phyloP scores from a whole-genome alignment of 2,888 invertebrate genomes.

The Lingula anatina region DNA sequence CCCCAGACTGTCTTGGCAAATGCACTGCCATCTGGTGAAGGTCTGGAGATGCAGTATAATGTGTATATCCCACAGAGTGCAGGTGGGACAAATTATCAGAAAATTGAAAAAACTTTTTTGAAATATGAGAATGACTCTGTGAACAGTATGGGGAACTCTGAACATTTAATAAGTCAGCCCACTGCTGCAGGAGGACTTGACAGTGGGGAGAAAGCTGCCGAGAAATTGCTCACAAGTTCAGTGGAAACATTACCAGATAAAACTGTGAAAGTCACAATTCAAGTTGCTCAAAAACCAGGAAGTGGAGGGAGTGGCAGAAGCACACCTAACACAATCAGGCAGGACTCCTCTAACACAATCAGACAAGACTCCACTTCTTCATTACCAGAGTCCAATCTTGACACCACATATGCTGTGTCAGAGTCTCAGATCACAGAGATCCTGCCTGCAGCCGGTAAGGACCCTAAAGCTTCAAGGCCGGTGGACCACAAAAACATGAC shows the following conservation, averaged over 20 bases:
- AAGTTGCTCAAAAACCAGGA: constrained; percentile 17
- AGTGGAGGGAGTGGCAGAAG: not conserved
- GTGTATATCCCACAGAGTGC: too few relatives aligned
- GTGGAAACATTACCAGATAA: constrained; percentile 25
- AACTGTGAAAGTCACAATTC: constrained; percentile 26
- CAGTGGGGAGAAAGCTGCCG: constrained; percentile 19
- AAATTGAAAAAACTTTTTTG: too few relatives aligned
- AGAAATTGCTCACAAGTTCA: constrained; percentile 16
- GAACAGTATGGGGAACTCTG: not conserved
- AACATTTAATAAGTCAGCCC: constrained; percentile 19
- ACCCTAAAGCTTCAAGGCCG: not conserved
- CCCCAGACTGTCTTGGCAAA: not conserved
- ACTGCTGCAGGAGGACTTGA: constrained; percentile 21
- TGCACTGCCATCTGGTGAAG: too few relatives aligned
- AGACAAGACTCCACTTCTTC: too few relatives aligned
- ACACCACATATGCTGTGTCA: not conserved
- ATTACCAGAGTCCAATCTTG: not conserved
- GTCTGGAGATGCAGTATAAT: too few relatives aligned
- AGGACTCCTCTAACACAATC: too few relatives aligned
- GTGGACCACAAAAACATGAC: constrained; percentile 14
- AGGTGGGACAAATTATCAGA: too few relatives aligned
- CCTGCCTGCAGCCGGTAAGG: constrained; percentile 1
- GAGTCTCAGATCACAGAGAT: not conserved
- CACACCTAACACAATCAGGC: not conserved
- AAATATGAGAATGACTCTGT: not conserved